Evolutionary conservation across 1,140 invertebrate genomes (phyloP).

Genomic region (Heterodera carotae): DNA sequence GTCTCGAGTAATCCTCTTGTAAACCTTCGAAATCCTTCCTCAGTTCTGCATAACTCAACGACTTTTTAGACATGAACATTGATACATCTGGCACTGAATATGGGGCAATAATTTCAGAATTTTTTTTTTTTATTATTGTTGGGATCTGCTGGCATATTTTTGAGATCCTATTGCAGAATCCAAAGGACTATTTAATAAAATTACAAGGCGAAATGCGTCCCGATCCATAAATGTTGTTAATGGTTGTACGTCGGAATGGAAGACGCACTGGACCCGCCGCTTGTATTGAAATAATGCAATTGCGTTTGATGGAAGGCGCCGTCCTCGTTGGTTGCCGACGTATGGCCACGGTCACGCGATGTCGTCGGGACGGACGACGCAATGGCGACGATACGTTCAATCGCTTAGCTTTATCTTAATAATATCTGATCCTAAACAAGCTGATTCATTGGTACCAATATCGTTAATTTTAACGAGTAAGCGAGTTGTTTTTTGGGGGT

Average conservation of each 20-base stretch:
- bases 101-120: too few species aligned
- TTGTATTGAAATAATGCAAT: neutral
- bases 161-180: too few species aligned
- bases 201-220: neutral
- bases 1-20: neutral
- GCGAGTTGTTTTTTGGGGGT: too few species aligned
- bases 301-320: neutral
- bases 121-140: too few species aligned
- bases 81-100: constrained; percentile 15
- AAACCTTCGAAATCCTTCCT: neutral
- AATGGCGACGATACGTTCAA: too few species aligned
- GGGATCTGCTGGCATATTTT: too few species aligned
- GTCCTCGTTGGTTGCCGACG: neutral
- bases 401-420: too few species aligned
- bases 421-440: too few species aligned
- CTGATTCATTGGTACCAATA: too few species aligned
- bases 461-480: too few species aligned
- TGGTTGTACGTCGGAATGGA: neutral
- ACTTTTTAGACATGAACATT: constrained; percentile 26
- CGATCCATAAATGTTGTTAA: constrained; percentile 3
- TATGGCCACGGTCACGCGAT: neutral
- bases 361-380: neutral
- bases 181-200: too few species aligned
- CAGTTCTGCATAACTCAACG: constrained; percentile 12
- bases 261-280: constrained; percentile 4